Base-by-base conservation (phyloP, 2,797 vertebrate genomes). In the Leptodactylus fallax region DNA sequence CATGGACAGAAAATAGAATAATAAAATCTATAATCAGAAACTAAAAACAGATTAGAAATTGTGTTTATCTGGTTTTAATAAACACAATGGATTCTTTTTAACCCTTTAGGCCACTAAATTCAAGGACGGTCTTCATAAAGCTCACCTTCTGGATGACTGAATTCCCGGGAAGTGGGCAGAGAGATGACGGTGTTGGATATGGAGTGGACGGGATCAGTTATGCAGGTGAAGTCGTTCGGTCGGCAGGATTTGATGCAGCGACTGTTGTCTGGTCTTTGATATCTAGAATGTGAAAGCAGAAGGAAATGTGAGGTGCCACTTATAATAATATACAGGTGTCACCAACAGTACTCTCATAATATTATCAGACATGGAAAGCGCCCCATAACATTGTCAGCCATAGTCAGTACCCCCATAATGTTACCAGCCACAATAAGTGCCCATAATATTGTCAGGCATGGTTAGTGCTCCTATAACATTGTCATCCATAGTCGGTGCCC, bases 111-210 rank as follows among this genome's bases (percentile, higher is more conserved):
- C 23, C 23, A 67, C 11, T 36, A 72, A 17, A 71, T 17, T 19
- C 7, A 47, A 3, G 69, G 67, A 7, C 27, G 7, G 14, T 8
- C 47, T n/a, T 27, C 16, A 27, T 16, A 0, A 27, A 5, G 3
- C 95, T 91, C 95, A 99, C 98, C 98, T 94, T 99, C 97, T 45
- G 97, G 96, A 74, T 86, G 96, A 83, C 87, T 93, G 92, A 99
- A 97, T 87, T 99, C 98, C 84, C 98, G 96, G 95, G 97, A 98
- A 0, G 97, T 99, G 81, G 98, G 97, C 92, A 99, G 93, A 0
- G 98, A 98, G 94, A 99, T 96, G 90, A 97, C 97, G 0, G 97
- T 98, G 94, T 99, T 95, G 87, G 98, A 98, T 89, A 98, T 88
- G 0, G 98, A 98, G 90, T 97, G 96, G 21, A 97, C 95, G 0